Evolutionary conservation across 2,113 vertebrate genomes (phyloP), one percentile per base, ranked within the genome.

Genomic region (Hyperopisus bebe): DNA sequence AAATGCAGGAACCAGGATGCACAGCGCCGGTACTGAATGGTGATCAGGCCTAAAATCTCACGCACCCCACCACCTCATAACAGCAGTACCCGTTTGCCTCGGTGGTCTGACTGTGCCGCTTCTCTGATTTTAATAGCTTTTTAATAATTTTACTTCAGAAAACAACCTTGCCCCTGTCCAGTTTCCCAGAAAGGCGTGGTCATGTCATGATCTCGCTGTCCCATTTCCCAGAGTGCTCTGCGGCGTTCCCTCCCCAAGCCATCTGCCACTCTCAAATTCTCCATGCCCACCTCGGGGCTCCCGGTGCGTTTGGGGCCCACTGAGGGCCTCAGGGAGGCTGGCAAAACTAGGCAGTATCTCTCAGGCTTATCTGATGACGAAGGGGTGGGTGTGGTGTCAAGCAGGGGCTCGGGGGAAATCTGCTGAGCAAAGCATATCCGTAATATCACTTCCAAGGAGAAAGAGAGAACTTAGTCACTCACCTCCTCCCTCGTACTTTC

Each of bases 271-370:
- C 94, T 92, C 94, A 94, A 94, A 94, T 94, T 94, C 93, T 94
- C 93, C 92, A 90, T 92, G 48, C 27, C 50, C 86, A n/a, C 48
- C 86, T 50, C 27, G 6, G 84, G 47, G 10, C 27, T 27, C 48
- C 44, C 94, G 93, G 91, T 95, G 93, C 94, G 95, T 90, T 47
- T 91, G 92, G 93, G 94, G 93, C 13, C 94, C 91, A 90, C 90
- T 93, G 94, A 93, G 92, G 91, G 94, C 94, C 94, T 94, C 93
- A 91, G 93, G 94, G 95, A 91, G 90, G 93, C 92, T 92, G 94
- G 94, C 92, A 94, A 95, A 95, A 95, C 94, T 95, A 96, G 94
- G 95, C 95, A 95, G 94, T 95, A 95, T 95, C 93, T 95, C 94
- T 94, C 93, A 93, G 94, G 93, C 92, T 48, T 24, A 19, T 62